Evolutionary conservation across 1,140 invertebrate genomes (phyloP), one percentile per base, ranked within the genome.

Genomic region (Aphidius ervi): DNA sequence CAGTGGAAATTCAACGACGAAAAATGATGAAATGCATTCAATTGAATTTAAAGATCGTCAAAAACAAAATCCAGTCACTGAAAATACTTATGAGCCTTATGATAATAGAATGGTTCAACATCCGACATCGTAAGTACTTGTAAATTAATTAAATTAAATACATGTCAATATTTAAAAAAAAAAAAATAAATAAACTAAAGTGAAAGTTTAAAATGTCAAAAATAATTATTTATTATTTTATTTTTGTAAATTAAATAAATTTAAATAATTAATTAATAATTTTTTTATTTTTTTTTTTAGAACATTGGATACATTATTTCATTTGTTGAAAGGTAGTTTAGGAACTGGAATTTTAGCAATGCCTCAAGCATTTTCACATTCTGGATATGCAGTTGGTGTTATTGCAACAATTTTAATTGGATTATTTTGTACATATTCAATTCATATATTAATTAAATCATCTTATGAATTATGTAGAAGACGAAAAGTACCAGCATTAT

Each of bases 311-410:
- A 93, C 91, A 0, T 79, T 93, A 64, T 86, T 93, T 64, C 91
- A 94, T 72, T 74, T 94, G 63, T 73, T 93, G 20, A 94, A 94
- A 70, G 91, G 90, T 31, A 94, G 93, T 70, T 83, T 95, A 57
- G 94, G 94, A 6, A 95, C 93, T 0, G 93, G 94, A 6, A 91
- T 96, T 49, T 72, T 96, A 52, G 93, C 93, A 16, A 94, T 96
- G 90, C 91, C 93, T 4, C 85, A 87, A 69, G 93, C 93, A 1
- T 88, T 95, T 63, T 81, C 80, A 52, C 87, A 94, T 71, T 82
- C 92, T 10, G 93, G 93, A 43, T 85, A 92, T 59, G 61, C 84
- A 0, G 73, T 87, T 46, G 88, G 89, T n/a, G 71, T 83, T 1
- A 68, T 88, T 10, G 87, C 86, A 4, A 87, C 88, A 3, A 66